These are phyloP conservation scores for Scelioninae gen. 1 DNA, from an alignment of 2,888 invertebrate genomes.

Conservation along the genomic window DNA sequence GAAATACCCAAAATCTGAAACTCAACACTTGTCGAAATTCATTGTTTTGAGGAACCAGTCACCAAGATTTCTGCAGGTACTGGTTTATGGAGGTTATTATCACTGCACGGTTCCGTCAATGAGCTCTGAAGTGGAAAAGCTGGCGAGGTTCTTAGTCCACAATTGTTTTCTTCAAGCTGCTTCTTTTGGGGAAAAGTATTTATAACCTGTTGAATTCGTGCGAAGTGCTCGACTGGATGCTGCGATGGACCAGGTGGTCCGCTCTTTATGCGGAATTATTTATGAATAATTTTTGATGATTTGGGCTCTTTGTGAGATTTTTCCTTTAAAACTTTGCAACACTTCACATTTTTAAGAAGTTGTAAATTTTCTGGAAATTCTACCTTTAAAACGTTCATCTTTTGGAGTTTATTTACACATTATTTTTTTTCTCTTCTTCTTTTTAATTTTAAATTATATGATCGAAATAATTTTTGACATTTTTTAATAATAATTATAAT, in stretches of 20 bases:
- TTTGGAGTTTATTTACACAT: too few relatives aligned
- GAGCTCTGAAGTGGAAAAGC: slow-evolving; percentile 60
- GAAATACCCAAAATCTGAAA: too few relatives aligned
- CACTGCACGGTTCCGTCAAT: slow-evolving; percentile 37
- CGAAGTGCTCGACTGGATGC: slow-evolving; percentile 31
- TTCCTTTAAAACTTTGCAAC: background rate
- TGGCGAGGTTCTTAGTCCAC: slow-evolving; percentile 23
- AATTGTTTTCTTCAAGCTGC: slow-evolving; percentile 40
- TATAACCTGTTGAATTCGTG: slow-evolving; percentile 59
- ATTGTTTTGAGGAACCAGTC: slow-evolving; percentile 18
- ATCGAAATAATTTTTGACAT: too few relatives aligned
- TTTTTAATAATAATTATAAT: too few relatives aligned
- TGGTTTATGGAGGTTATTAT: slow-evolving; percentile 50
- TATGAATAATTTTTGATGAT: slow-evolving; percentile 45
- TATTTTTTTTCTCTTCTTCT: too few relatives aligned
- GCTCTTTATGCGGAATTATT: slow-evolving; percentile 29
- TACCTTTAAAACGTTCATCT: background rate
- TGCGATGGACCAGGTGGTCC: slow-evolving; percentile 41
- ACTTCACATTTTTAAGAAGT: slow-evolving; percentile 8
- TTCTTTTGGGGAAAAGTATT: slow-evolving; percentile 53
- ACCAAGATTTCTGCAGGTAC: slow-evolving; percentile 47
- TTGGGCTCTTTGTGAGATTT: slow-evolving; percentile 27
- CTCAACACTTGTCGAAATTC: slow-evolving; percentile 17
- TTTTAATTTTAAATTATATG: too few relatives aligned
- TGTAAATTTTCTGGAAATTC: background rate